Evolutionary conservation across 2,797 vertebrate genomes (phyloP).

Genomic region (Neoniphon sammara): DNA sequence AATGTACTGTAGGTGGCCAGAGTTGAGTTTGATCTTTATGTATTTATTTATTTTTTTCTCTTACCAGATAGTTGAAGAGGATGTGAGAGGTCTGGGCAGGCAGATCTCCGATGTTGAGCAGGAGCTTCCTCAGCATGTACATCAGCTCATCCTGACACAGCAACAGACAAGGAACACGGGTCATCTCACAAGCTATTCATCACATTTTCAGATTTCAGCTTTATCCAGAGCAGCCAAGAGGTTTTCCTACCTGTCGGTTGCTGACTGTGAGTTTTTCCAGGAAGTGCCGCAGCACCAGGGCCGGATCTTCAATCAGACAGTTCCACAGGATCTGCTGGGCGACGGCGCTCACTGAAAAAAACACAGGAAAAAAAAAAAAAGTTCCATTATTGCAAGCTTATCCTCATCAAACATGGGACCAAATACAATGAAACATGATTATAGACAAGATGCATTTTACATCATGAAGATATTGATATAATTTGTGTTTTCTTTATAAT

Average conservation of each 20-base stretch:
- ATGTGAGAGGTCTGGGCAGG: constrained; percentile 99
- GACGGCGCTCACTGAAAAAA: constrained; percentile 90
- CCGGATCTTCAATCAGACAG: constrained; percentile 98
- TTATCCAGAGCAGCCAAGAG: neutral
- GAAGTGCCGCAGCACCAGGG: constrained; percentile 96
- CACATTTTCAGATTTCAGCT: neutral
- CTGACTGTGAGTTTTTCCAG: constrained; percentile 98
- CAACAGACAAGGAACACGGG: neutral
- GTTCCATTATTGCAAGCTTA: neutral
- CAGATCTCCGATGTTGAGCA: constrained; percentile 97
- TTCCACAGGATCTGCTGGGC: constrained; percentile 99
- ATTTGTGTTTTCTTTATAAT: too few species aligned
- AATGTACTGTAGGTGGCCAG: too few species aligned
- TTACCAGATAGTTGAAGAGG: constrained; percentile 98
- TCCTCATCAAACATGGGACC: neutral
- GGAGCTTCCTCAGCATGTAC: constrained; percentile 98
- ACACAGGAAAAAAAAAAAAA: too few species aligned
- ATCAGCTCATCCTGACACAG: constrained; percentile 94
- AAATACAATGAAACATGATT: neutral
- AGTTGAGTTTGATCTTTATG: neutral
- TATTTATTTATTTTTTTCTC: too few species aligned
- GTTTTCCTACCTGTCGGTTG: constrained; percentile 90
- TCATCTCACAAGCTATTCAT: neutral
- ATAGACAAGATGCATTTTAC: too few species aligned
- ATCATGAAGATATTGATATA: too few species aligned